Base-by-base conservation (phyloP, 2,888 invertebrate genomes). In the Phymatocera aterrima region DNA sequence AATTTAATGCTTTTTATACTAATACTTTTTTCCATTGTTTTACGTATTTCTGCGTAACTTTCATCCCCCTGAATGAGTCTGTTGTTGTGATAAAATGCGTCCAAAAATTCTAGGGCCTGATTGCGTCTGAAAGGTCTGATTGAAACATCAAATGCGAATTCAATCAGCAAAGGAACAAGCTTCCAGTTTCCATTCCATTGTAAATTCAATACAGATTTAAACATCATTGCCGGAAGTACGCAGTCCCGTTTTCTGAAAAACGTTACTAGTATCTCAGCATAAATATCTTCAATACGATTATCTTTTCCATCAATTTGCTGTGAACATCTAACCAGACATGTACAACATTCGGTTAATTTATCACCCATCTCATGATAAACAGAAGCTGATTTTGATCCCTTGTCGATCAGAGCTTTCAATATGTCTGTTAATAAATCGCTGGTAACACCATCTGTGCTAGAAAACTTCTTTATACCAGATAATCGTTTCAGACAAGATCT, bases 341-440 rank as follows among this genome's bases (percentile, higher is more conserved):
- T 92, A 18, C 94, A 93, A 85, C 94, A 94, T 82, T 93, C 93
- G 0, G 94, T 92, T 12, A 94, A 91, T 78, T 94, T 92, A 82
- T 94, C 93, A 1, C 93, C 93, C 90, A 95, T 92, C 82, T 94
- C 94, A 89, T 94, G 94, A 81, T 93, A 93, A 81, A 95, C 89
- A 70, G 94, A 92, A 60, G 93, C 92, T 1, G 94, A 94, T 80
- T 94, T 91, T 21, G 92, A 92, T 0, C 94, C 94, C 88, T 94
- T 94, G 78, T 94, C 93, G 80, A 95, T 92, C 21, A 94, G 90
- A 51, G 93, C 91, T 83, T 86, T 89, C 34, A 88, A 83, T 80
- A 94, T 91, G 37, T 93, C 93, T 51, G 91, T 91, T 80, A 95
- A 88, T 68, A 93, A 87, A 34, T 91, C 91, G 21, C 92, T 90